Percentiles rank a stretch among this genome's conserved stretches.
These are phyloP conservation scores for Endotricha flammealis DNA, from an alignment of 2,888 invertebrate genomes.

Conservation along the genomic window DNA sequence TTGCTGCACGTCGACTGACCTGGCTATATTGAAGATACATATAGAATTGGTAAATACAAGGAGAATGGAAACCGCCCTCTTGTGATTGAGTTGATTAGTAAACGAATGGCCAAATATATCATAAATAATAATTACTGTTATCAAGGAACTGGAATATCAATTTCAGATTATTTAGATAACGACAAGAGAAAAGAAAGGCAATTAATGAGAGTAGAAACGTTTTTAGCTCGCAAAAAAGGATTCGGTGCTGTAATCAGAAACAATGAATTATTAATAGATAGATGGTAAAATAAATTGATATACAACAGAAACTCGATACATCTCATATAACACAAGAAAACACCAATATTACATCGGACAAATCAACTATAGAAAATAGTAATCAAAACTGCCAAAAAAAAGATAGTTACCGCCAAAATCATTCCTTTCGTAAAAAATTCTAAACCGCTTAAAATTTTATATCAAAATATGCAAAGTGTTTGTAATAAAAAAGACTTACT, in stretches of 20 bases:
- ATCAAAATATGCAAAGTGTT: constrained; percentile 3
- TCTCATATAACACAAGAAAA: too few relatives aligned
- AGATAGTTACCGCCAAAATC: background rate
- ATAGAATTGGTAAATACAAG: constrained; percentile 7
- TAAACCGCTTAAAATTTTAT: constrained; percentile 11
- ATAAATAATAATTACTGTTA: constrained; percentile 10
- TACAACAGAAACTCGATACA: too few relatives aligned
- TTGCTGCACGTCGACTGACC: constrained; percentile 4
- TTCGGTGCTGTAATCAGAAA: constrained; percentile 11
- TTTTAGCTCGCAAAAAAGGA: constrained; percentile 14
- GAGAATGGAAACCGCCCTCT: constrained; percentile 12
- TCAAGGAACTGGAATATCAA: constrained; percentile 6
- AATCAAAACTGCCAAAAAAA: background rate
- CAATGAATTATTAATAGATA: constrained; percentile 12
- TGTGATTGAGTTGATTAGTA: constrained; percentile 16
- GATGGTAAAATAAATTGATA: background rate
- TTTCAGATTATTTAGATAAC: constrained; percentile 12
- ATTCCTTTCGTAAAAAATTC: constrained; percentile 2
- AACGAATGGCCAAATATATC: constrained; percentile 13
- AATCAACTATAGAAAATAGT: background rate
- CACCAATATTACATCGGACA: too few relatives aligned
- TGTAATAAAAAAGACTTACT: constrained; percentile 12
- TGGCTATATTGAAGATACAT: constrained; percentile 13
- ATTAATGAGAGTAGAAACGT: constrained; percentile 12
- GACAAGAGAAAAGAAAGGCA: constrained; percentile 7